Percentiles rank a stretch among this genome's conserved stretches.
Conservation (phyloP, 2,888 invertebrate species). For the Cheilosia vulpina region DNA sequence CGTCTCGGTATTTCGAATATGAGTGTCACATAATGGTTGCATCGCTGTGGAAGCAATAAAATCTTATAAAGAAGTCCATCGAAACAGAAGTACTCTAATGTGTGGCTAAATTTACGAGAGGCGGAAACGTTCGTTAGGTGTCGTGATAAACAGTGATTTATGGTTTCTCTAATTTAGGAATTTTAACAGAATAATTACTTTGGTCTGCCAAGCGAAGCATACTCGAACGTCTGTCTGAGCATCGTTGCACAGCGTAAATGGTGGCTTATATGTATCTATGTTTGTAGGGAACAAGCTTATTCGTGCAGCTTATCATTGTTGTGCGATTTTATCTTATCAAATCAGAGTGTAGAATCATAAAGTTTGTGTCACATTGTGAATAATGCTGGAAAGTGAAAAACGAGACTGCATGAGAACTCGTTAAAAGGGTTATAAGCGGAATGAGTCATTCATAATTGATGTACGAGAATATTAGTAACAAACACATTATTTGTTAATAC, state of each 20-base stretch:
- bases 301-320: slow-evolving; percentile 1
- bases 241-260: background rate
- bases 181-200: slow-evolving; percentile 17
- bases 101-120: slow-evolving; percentile 23
- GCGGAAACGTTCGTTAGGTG: slow-evolving; percentile 48
- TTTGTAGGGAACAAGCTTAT: background rate
- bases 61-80: slow-evolving; percentile 20
- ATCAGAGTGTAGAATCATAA: background rate
- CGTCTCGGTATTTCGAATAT: background rate
- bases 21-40: background rate
- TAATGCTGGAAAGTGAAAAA: too few relatives aligned
- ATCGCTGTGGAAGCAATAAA: background rate
- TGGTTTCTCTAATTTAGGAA: slow-evolving; percentile 22
- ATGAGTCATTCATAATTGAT: too few relatives aligned
- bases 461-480: too few relatives aligned
- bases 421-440: too few relatives aligned
- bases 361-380: background rate
- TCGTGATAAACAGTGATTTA: slow-evolving; percentile 58
- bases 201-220: slow-evolving; percentile 43
- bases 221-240: slow-evolving; percentile 7
- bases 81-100: background rate
- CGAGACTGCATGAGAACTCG: too few relatives aligned
- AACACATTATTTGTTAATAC: too few relatives aligned
- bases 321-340: slow-evolving; percentile 47
- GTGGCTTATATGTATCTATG: background rate